phyloP scores from a whole-genome alignment of 1,140 invertebrate species.

The Kradibia gibbosae region DNA sequence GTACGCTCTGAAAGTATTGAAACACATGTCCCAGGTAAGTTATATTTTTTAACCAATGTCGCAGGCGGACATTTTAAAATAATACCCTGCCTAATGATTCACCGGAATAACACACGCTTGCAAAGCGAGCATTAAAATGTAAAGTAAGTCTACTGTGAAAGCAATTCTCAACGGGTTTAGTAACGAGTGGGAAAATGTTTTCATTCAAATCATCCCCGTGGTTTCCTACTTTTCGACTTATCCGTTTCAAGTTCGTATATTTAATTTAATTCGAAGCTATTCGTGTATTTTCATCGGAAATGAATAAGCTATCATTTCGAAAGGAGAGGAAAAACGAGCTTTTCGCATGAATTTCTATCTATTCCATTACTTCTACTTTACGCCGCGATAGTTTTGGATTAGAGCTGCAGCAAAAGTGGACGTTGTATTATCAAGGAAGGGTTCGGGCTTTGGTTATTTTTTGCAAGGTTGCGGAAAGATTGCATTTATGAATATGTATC shows the following conservation, averaged over 20 bases:
- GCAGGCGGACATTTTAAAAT: not conserved
- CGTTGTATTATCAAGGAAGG: no score
- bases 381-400: not conserved
- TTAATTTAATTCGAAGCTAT: conserved; percentile 6
- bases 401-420: no score
- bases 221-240: conserved; percentile 5
- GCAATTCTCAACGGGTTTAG: not conserved
- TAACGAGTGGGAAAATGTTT: not conserved
- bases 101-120: not conserved
- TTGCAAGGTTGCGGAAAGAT: no score
- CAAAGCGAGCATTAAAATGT: conserved; percentile 34
- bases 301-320: conserved; percentile 30
- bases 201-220: not conserved
- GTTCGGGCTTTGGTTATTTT: no score
- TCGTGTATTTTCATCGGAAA: conserved; percentile 38
- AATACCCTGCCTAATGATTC: not conserved
- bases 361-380: not conserved
- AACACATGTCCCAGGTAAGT: no score
- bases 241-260: not conserved
- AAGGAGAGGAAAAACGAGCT: not conserved
- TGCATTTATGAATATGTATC: no score
- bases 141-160: conserved; percentile 20
- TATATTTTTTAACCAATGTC: not conserved
- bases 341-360: not conserved
- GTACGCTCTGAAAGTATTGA: no score